Percentiles rank a stretch among this genome's conserved stretches.
Conservation (phyloP, 2,888 invertebrate species). For the Macropis europaea region DNA sequence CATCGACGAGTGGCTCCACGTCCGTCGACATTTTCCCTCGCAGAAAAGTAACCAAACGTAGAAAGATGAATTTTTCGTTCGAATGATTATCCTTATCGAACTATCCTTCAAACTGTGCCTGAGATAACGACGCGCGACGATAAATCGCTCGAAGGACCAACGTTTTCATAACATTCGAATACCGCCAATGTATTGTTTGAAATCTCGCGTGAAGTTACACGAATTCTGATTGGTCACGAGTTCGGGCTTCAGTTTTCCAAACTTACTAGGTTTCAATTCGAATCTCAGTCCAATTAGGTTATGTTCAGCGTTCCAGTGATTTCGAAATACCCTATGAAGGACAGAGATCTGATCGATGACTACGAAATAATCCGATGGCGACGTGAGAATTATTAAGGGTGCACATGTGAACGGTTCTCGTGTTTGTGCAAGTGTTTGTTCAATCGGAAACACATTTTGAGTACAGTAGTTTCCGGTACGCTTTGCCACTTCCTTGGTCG, state of each 20-base stretch:
- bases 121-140: neutral
- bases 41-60: neutral
- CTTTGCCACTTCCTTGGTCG: conserved; percentile 49
- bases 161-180: neutral
- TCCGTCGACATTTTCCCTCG: conserved; percentile 5
- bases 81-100: neutral
- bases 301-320: neutral
- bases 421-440: conserved; percentile 5
- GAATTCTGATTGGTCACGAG: conserved; percentile 13
- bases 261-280: neutral
- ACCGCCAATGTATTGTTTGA: neutral
- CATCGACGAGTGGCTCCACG: conserved; percentile 52
- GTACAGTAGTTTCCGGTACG: conserved; percentile 61
- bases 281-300: conserved; percentile 10
- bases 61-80: neutral
- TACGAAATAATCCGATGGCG: neutral
- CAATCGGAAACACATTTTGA: conserved; percentile 35
- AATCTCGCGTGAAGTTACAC: too few relatives aligned
- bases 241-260: neutral
- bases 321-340: neutral
- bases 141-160: neutral
- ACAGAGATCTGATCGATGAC: neutral
- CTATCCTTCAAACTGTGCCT: neutral
- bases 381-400: conserved; percentile 3
- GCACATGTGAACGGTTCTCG: neutral